phyloP scores from a whole-genome alignment of 92 coral and sea anemone genomes.

The Siderastrea siderea region DNA sequence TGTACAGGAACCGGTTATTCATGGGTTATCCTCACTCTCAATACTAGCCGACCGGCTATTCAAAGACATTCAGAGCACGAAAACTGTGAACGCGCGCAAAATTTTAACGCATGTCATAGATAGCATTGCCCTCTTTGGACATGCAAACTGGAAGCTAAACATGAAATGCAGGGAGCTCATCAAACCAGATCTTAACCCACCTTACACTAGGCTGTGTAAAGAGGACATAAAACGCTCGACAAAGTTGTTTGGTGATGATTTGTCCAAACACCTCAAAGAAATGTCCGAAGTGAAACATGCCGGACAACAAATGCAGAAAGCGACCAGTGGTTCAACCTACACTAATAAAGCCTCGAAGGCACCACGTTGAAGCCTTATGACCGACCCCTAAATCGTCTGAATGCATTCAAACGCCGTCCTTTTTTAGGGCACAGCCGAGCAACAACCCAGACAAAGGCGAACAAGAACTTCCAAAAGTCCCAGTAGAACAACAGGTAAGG shows the following conservation, averaged over 20 bases:
- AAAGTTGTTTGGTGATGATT: slow-evolving; percentile 67
- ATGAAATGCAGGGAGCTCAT: slow-evolving; percentile 61
- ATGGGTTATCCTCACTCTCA: slow-evolving; percentile 60
- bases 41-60: slow-evolving; percentile 56
- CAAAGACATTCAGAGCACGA: slow-evolving; percentile 46
- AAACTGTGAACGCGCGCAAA: slow-evolving; percentile 37
- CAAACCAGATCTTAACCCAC: slow-evolving; percentile 37
- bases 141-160: slow-evolving; percentile 57
- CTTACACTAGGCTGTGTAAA: slow-evolving; percentile 56
- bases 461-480: neutral
- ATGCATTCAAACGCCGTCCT: slow-evolving; percentile 16
- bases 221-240: slow-evolving; percentile 54
- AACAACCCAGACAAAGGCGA: slow-evolving; percentile 9
- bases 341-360: neutral
- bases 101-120: slow-evolving; percentile 56
- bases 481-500: slow-evolving; percentile 4
- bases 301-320: slow-evolving; percentile 37
- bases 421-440: slow-evolving; percentile 42
- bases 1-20: slow-evolving; percentile 53
- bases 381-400: slow-evolving; percentile 17
- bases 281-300: slow-evolving; percentile 38
- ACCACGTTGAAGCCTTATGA: slow-evolving; percentile 30
- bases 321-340: neutral
- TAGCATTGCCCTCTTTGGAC: slow-evolving; percentile 55
- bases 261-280: slow-evolving; percentile 46